A percentile compares a stretch with the other conserved stretches of the same genome.
Conservation (phyloP, 92 coral and sea anemone species). For the Paragorgia papillata region DNA sequence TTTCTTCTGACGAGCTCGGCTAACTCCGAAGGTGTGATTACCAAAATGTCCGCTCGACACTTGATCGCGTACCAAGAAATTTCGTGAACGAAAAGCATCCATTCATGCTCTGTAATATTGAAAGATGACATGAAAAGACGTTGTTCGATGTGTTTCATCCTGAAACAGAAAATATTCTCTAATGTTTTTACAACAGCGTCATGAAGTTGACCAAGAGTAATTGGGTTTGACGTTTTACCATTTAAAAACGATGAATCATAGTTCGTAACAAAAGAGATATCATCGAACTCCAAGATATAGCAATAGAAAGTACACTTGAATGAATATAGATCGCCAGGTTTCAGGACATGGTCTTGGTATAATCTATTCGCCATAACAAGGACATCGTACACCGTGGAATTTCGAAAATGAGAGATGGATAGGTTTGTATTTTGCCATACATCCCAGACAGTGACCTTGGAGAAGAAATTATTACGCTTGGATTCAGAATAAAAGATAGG, state of each 20-base stretch:
- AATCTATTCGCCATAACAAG: constrained; percentile 3
- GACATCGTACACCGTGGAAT: neutral
- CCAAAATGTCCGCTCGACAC: constrained; percentile 38
- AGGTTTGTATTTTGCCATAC: neutral
- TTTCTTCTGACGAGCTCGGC: constrained; percentile 26
- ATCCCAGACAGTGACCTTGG: constrained; percentile 33
- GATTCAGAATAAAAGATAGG: neutral
- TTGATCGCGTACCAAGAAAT: constrained; percentile 27
- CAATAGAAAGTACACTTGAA: constrained; percentile 5
- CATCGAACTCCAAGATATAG: constrained; percentile 10
- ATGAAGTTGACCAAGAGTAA: constrained; percentile 26
- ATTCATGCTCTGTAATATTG: constrained; percentile 13
- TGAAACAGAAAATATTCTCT: constrained; percentile 25
- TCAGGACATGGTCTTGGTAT: neutral
- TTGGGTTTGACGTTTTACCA: constrained; percentile 17
- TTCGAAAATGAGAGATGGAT: neutral
- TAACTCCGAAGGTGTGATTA: neutral
- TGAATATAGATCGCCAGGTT: neutral
- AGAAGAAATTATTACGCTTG: neutral
- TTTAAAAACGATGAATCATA: neutral
- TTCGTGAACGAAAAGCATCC: constrained; percentile 1
- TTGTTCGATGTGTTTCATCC: constrained; percentile 14
- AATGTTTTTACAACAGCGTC: constrained; percentile 27
- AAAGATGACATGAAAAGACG: constrained; percentile 15
- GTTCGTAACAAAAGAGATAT: neutral